Evolutionary conservation across 2,797 vertebrate genomes (phyloP), one percentile per base, ranked within the genome.

Genomic region (Enteromius afrohamiltoni): DNA sequence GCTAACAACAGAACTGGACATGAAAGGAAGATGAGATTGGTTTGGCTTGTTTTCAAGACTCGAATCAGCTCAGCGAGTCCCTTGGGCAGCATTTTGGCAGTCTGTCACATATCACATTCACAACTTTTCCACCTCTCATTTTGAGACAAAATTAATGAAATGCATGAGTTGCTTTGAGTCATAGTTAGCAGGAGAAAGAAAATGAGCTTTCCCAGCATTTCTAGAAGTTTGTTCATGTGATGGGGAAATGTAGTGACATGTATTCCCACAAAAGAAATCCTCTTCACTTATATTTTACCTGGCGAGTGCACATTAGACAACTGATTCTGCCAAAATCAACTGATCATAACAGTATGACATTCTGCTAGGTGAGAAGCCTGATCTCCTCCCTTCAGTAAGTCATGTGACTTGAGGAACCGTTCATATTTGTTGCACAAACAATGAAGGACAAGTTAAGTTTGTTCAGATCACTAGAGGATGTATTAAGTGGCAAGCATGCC

Each of bases 1-100:
- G 49, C 78, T n/a, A 29, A 58, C 74, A 58, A 76, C 55, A 68
- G 62, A 77, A 83, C 75, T 70, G 37, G 49, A 82, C 82, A 82
- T 84, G 64, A 84, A 82, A 71, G 37, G 21, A 65, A 55, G 19
- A 65, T 17, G 10, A 47, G 82, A 82, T 79, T 79, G 34, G 23
- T 49, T 47, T 65, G 82, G 69, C 65, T 55, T 21, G 1, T 37
- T 55, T 87, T 76, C 55, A 75, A 60, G 1, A 47, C 51, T 82
- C 31, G n/a, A 84, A 84, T 78, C 58, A 55, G 42, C 77, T 80
- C 19, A 40, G 37, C 37, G 7, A 8, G 37, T 40, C 37, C 37
- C 37, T 40, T 2, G 9, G 37, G 37, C 37, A 40, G 37, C 37
- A 40, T 40, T 40, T 40, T 40, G 37, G 37, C 37, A 40, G 37